Evolutionary conservation across 1,140 invertebrate genomes (phyloP), one percentile per base, ranked within the genome.

Genomic region (Rhopalosiphum padi): DNA sequence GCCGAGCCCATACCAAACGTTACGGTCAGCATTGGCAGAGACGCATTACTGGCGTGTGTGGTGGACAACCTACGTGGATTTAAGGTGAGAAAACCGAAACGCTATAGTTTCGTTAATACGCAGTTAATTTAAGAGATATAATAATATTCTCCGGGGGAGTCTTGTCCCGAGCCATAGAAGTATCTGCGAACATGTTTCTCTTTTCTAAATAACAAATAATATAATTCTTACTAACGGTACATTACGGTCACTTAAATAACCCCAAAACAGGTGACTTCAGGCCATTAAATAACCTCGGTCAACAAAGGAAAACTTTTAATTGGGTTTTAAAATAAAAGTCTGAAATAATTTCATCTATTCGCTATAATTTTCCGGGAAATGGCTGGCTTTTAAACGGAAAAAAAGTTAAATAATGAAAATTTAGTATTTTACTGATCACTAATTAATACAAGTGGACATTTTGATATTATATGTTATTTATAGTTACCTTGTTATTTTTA

Each of bases 31-130:
- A 97, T 98, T n/a, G 98, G 98, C n/a, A 96, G 98, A 90, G 98
- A 98, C 95, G 98, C 98, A 23, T 96, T 98, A 8, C 96, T 99
- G 41, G 98, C 98, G n/a, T 99, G 98, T 95, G 97, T 99, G 93
- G 98, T 99, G 48, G 98, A 99, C 95, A 98, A 98, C 95, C 96
- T 99, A 51, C 97, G 97, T 94, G 97, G 97, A 94, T 98, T 98
- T 95, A 98, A 98, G 97, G 98, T 98, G 96, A 96, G 68, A 35
- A 90, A 68, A 90, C 23, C 25, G 9, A 37, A 90, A 37, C 48
- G 1, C n/a, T n/a, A 77, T 2, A 21, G 15, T 90, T 43, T 11
- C 35, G 9, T 11, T 89, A 55, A 55, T 55, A 9, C 35, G 9
- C 23, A 89, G 22, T 48, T 89, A 89, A 89, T 89, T 88, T 51